phyloP scores from a whole-genome alignment of 2,113 vertebrate genomes.

The Poeciliopsis occidentalis region DNA sequence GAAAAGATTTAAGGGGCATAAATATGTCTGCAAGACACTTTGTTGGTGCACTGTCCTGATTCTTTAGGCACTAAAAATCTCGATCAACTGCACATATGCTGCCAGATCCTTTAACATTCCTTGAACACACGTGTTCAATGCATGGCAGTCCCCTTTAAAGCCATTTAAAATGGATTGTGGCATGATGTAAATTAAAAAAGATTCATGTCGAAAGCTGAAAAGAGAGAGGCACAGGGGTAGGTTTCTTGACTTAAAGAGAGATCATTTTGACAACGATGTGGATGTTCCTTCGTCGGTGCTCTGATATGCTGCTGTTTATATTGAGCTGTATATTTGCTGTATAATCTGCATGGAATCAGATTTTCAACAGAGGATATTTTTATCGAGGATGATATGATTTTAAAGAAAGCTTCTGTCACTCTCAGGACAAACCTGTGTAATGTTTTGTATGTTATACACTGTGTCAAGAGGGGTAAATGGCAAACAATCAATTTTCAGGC shows the following conservation, averaged over 20 bases:
- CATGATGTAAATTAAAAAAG: conserved; percentile 26
- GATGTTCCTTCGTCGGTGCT: conserved; percentile 60
- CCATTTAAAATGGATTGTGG: conserved; percentile 58
- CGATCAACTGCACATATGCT: conserved; percentile 44
- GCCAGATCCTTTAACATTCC: conserved; percentile 50
- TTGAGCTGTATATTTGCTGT: conserved; percentile 67
- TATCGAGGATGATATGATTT: conserved; percentile 75
- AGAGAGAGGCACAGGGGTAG: conserved; percentile 24
- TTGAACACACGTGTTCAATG: conserved; percentile 39
- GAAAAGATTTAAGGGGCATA: conserved; percentile 27
- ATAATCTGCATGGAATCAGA: conserved; percentile 72
- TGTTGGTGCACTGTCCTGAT: too few relatives aligned
- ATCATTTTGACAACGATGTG: conserved; percentile 63
- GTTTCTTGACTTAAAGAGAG: conserved; percentile 53
- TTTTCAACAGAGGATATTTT: conserved; percentile 77
- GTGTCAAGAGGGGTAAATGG: conserved; percentile 63
- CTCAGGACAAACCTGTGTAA: conserved; percentile 66
- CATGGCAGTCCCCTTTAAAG: conserved; percentile 33
- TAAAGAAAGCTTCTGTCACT: conserved; percentile 81
- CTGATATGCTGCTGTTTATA: conserved; percentile 65
- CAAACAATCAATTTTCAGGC: conserved; percentile 67
- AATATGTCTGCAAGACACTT: too few relatives aligned
- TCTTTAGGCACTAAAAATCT: conserved; percentile 49
- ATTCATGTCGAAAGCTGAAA: conserved; percentile 49
- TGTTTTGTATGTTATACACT: conserved; percentile 57